Base-by-base conservation (phyloP, 2,113 vertebrate species). In the Rissa tridactyla region DNA sequence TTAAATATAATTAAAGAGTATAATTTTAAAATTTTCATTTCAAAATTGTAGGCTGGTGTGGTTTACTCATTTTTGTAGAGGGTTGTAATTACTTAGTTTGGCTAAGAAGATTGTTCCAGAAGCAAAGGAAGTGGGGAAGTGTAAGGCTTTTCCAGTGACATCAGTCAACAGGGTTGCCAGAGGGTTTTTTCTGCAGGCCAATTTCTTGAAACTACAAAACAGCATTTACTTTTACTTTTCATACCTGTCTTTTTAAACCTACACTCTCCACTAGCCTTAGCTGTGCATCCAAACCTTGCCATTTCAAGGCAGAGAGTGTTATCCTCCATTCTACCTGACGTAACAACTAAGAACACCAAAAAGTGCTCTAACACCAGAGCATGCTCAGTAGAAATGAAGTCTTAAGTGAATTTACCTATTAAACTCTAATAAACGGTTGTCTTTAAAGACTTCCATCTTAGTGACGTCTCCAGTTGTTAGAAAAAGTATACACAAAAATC, bases 151-250 rank as follows among this genome's bases (percentile, higher is more conserved):
- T 68, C 32, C 7, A 26, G 4, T 47, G 25, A 62, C 15, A 29
- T 57, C 15, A 51, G 5, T 52, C 5, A 4, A n/a, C 0, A 2
- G 26, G 12, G 7, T 54, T 52, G 12, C 22, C 52, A 68, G 26
- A 82, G 29, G 4, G 0, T 1, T 34, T 76, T 62, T 51, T 15
- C 47, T 69, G 34, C 18, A 58, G 6, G 9, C 73, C 68, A 47
- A 1, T 52, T 68, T 73, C 34, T 73, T 13, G 44, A 46, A 70
- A 65, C 20, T 60, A n/a, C n/a, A 44, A 49, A 82, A 23, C 16
- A 57, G 10, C 3, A 49, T 49, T 69, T 49, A 40, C 49, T 86
- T 70, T 82, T 21, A 51, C 29, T 76, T 90, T 76, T 83, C 23
- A 13, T 34, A 14, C 3, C 3, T 46, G 8, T 8, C 7, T 90